Evolutionary conservation across 2,888 invertebrate genomes (phyloP), one percentile per base, ranked within the genome.

Genomic region (Horisme vitalbata): DNA sequence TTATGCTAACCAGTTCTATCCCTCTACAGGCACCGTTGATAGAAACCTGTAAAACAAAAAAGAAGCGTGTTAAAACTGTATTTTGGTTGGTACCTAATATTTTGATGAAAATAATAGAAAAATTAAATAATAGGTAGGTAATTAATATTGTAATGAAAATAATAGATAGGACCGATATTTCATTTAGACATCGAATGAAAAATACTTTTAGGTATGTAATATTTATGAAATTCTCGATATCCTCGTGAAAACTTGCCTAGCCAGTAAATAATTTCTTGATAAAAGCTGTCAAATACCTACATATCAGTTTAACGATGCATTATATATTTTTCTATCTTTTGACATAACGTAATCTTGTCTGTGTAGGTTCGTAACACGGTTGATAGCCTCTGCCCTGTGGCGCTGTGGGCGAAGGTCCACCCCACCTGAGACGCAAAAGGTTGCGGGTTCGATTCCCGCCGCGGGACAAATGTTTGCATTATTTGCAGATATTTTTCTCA

Each of bases 31-130:
- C 55, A 4, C 48, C 52, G 6, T 15, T 31, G 13, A 48, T 31
- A 18, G 34, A 36, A 13, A 47, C 46, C 46, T 51, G 26, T n/a
- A 43, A 45, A 23, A 34, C 7, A 34, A 52, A 53, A 7, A 51
- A 55, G 39, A 33, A 18, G n/a, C n/a, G n/a, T n/a, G 7, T 18
- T 11, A 23, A 7, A 8, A 21, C 3, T 34, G 8, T 23, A 23
- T 23, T 13, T 11, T 11, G 23, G 12, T 7, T 23, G n/a, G 12
- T 12, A 12, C 23, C 7, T 21, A 20, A 5, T 26, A 26, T 1
- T 5, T 10, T 26, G 9, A 26, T 10, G 26, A 26, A 11, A 26
- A 26, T 26, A 9, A 10, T 26, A 26, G 26, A 2, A 26, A 26
- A 26, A 3, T 3, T 2, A 5, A 23, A n/a, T 8, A 3, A 3